Base-by-base conservation (phyloP, 2,888 invertebrate genomes). In the Cryptocephalus moraei region DNA sequence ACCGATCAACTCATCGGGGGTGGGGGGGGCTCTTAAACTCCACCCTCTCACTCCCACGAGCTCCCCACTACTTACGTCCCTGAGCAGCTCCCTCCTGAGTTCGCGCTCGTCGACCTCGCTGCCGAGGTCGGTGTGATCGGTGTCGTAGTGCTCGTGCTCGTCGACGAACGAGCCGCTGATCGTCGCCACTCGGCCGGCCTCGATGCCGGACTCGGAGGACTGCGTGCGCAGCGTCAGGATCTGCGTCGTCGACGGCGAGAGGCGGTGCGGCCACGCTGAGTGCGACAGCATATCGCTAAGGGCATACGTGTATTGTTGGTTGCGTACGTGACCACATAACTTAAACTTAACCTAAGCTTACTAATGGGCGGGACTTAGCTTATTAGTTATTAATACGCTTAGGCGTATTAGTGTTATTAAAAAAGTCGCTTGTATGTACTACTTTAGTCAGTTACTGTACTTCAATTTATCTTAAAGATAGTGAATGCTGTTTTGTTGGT, bases 81-180 rank as follows among this genome's bases (percentile, higher is more conserved):
- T 82, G 60, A 90, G 75, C 62, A 90, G 73, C 69, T 85, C 84
- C 60, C 85, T 74, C 49, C 84, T 76, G 57, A 86, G 75, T 65
- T 88, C 86, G 33, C 82, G 81, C 67, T 88, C 89, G 68, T 89
- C 88, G 55, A 80, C 72, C 63, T 89, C 88, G 44, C 87, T 88
- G 51, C 81, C 85, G 45, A 87, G 76, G 67, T 87, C 87, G 13
- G 87, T 87, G 62, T 86, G 86, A 66, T 87, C 87, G 44, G 86
- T 86, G 63, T 86, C 83, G 65, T 86, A 86, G 34, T 80, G 80
- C 61, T 82, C 83, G 43, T 56, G 74, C 71, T 56, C 75, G 72
- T 58, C 76, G 60, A 62, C 73, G 56, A 84, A 73, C 1, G 83
- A 83, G 41, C 84, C 84, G 33, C 83, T 84, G 61, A 84, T 83